Evolutionary conservation across 2,888 invertebrate species (phyloP), one percentile per base, ranked within the genome.

Genomic region (Agrotis clavis): DNA sequence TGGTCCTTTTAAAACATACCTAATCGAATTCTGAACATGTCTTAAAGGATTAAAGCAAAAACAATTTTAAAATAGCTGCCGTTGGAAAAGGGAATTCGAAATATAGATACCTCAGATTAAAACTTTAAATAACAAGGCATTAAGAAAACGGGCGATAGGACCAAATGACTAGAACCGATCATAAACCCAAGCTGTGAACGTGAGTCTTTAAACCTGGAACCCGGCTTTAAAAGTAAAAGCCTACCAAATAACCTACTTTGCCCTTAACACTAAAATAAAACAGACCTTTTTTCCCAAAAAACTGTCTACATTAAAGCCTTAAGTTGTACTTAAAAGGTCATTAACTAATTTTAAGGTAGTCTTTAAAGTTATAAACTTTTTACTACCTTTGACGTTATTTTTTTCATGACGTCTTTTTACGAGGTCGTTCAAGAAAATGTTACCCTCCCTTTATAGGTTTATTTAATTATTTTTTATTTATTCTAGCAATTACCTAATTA

Each of bases 321-420:
- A 63, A 74, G 62, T 70, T 64, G 62, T 69, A 64, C 66, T 82
- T 84, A 72, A 70, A 77, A 70, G 61, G 69, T 78, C 74, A 78
- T 85, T 74, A 84, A 83, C 80, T 74, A 84, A 84, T 84, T 83
- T 76, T 65, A 74, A 72, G 76, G 74, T 78, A 67, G 65, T 80
- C 63, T 74, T 67, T 67, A 67, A 74, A 67, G 77, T 80, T 74
- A 74, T 81, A 75, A 85, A 83, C 57, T 64, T 85, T 85, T 85
- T 71, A 84, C 71, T 81, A 71, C 50, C 62, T 60, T 64, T 71
- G 63, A 71, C 73, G 74, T 79, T 61, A 79, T 85, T 85, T 85
- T 77, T 80, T 79, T 83, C 50, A 83, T 71, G 81, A 73, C 65
- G 60, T n/a, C 25, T 50, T 56, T 85, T 84, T 73, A 84, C 76